Percentiles rank a stretch among this genome's conserved stretches.
Evolutionary conservation across 2,113 vertebrate genomes (phyloP).

Genomic region (Raja brachyura): DNA sequence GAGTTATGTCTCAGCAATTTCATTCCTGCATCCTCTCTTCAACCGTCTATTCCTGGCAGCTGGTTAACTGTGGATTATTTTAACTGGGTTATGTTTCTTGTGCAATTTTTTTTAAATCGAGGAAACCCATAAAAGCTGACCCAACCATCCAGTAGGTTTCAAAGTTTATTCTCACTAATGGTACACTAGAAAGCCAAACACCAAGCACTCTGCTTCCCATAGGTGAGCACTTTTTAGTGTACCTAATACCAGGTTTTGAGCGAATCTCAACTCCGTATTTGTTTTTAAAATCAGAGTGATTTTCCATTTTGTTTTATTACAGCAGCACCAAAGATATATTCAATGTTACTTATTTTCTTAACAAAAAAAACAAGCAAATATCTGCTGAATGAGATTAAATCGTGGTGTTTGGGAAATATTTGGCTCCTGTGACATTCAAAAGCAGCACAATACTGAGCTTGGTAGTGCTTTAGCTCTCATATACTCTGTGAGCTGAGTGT

Average conservation of each 20-base stretch:
- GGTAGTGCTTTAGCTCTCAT: not conserved
- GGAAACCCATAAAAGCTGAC: not conserved
- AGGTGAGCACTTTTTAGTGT: not conserved
- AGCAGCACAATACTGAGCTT: not conserved
- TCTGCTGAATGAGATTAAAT: constrained; percentile 3
- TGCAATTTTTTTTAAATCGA: not conserved
- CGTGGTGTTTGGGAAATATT: not conserved
- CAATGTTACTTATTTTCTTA: not conserved
- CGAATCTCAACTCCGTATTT: not conserved
- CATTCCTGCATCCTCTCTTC: not conserved
- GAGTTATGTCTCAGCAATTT: not conserved
- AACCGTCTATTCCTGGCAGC: not conserved
- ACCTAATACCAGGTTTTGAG: not conserved
- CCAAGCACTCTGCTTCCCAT: not conserved
- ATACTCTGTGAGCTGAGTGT: not conserved
- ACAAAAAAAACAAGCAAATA: not conserved
- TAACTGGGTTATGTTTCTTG: not conserved
- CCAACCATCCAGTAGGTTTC: not conserved
- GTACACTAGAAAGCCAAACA: not conserved
- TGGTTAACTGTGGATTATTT: not conserved
- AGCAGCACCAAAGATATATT: not conserved
- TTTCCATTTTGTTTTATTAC: not conserved
- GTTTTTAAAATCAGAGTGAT: not conserved
- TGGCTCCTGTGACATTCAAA: not conserved
- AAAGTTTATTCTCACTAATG: not conserved